Percentiles rank a stretch among this genome's conserved stretches.
Conservation (phyloP, 1,140 invertebrate species). For the Drosophila equinoxialis region DNA sequence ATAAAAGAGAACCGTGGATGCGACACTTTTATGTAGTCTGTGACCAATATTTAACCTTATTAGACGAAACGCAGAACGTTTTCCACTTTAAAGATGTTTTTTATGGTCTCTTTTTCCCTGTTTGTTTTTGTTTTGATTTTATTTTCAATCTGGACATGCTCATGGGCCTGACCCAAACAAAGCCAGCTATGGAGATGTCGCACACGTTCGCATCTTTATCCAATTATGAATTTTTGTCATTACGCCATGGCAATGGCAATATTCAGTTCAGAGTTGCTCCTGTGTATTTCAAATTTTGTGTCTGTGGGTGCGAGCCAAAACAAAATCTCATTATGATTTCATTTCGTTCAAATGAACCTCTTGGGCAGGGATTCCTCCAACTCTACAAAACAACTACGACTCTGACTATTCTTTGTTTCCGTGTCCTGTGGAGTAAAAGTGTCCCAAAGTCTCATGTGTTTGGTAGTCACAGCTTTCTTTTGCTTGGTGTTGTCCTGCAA, state of each 20-base stretch:
- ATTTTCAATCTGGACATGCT: conserved; percentile 39
- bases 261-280: conserved; percentile 32
- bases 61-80: neutral
- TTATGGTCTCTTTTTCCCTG: neutral
- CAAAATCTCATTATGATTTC: conserved; percentile 83
- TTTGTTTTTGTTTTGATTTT: conserved; percentile 5
- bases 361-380: conserved; percentile 62
- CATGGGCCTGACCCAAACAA: neutral
- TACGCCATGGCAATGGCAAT: conserved; percentile 67
- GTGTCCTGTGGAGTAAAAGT: conserved; percentile 37
- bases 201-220: conserved; percentile 77
- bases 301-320: conserved; percentile 55
- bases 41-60: neutral
- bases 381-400: conserved; percentile 20
- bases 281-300: neutral
- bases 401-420: conserved; percentile 10
- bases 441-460: conserved; percentile 63
- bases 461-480: conserved; percentile 23
- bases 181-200: conserved; percentile 2
- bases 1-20: neutral
- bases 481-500: conserved; percentile 59
- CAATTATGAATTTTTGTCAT: conserved; percentile 82
- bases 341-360: conserved; percentile 80
- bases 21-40: neutral
- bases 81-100: neutral